A percentile compares a stretch with the other conserved stretches of the same genome.
Conservation (phyloP, 2,888 invertebrate species). For the Eucera pruinosa region DNA sequence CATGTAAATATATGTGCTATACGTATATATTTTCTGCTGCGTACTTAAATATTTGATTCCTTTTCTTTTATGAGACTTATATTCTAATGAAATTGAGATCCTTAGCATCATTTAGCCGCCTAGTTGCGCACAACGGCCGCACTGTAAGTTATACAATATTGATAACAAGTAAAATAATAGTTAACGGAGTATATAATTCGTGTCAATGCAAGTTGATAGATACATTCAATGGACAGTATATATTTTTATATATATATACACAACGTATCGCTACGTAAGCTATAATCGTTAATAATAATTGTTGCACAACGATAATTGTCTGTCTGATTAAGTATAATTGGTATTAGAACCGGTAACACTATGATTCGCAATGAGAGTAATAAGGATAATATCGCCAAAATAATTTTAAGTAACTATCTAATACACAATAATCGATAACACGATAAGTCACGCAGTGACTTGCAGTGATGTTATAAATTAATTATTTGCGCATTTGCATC, state of each 20-base stretch:
- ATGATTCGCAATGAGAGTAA: conserved; percentile 27
- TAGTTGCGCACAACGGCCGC: conserved; percentile 30
- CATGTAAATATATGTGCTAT: conserved; percentile 1
- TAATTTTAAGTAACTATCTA: conserved; percentile 30
- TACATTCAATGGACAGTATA: conserved; percentile 20
- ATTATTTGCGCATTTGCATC: not conserved
- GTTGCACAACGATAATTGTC: not conserved
- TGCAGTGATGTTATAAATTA: not conserved
- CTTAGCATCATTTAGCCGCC: conserved; percentile 46
- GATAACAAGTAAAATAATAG: not conserved
- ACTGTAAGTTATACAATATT: conserved; percentile 46
- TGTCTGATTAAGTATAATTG: not conserved
- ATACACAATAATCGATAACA: too few relatives aligned
- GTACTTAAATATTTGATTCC: conserved; percentile 42
- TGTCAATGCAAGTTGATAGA: conserved; percentile 7
- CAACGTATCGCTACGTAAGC: not conserved
- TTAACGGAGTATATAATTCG: too few relatives aligned
- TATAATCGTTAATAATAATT: conserved; percentile 34
- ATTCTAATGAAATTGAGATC: conserved; percentile 62
- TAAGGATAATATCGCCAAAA: conserved; percentile 34
- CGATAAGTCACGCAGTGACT: conserved; percentile 38
- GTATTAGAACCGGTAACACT: conserved; percentile 12
- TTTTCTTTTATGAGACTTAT: conserved; percentile 19
- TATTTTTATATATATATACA: conserved; percentile 1
- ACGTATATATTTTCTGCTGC: conserved; percentile 14